A percentile compares a stretch with the other conserved stretches of the same genome.
These are phyloP conservation scores for Tympanuchus pallidicinctus DNA, from an alignment of 2,113 vertebrate species.

Conservation along the genomic window DNA sequence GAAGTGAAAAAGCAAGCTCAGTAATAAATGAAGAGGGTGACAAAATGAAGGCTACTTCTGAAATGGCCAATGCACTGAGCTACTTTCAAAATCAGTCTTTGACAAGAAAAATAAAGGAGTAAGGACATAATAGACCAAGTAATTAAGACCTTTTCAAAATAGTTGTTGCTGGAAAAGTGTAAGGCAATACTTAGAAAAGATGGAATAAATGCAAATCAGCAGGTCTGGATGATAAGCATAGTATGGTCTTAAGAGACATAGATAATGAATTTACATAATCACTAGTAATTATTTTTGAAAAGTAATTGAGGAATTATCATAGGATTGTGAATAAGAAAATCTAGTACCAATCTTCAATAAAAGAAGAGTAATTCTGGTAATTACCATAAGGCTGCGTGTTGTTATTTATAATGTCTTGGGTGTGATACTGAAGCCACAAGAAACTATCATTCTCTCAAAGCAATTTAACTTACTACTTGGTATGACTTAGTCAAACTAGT, in stretches of 20 bases:
- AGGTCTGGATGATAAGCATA: slow-evolving; percentile 34
- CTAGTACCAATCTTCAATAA: slow-evolving; percentile 38
- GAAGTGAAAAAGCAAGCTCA: slow-evolving; percentile 53
- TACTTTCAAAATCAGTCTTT: slow-evolving; percentile 56
- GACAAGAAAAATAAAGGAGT: slow-evolving; percentile 45
- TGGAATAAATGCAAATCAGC: slow-evolving; percentile 40
- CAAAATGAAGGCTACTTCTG: slow-evolving; percentile 58
- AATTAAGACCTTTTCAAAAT: slow-evolving; percentile 69
- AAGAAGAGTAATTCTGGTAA: slow-evolving; percentile 15
- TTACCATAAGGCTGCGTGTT: slow-evolving; percentile 8
- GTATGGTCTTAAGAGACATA: slow-evolving; percentile 53
- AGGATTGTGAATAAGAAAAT: slow-evolving; percentile 29
- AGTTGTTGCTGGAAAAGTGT: slow-evolving; percentile 43
- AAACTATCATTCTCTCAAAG: not conserved
- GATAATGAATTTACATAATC: slow-evolving; percentile 68
- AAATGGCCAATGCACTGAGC: slow-evolving; percentile 50
- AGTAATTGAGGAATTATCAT: slow-evolving; percentile 42
- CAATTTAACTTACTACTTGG: not conserved
- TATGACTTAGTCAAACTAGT: not conserved
- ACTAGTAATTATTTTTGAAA: slow-evolving; percentile 64
- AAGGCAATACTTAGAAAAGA: slow-evolving; percentile 48
- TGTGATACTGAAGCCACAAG: not conserved
- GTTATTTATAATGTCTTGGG: slow-evolving; percentile 5
- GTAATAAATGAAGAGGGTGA: slow-evolving; percentile 52
- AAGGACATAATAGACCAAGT: slow-evolving; percentile 50